Conservation (phyloP, 2,797 vertebrate species). For the Garrulus glandarius region DNA sequence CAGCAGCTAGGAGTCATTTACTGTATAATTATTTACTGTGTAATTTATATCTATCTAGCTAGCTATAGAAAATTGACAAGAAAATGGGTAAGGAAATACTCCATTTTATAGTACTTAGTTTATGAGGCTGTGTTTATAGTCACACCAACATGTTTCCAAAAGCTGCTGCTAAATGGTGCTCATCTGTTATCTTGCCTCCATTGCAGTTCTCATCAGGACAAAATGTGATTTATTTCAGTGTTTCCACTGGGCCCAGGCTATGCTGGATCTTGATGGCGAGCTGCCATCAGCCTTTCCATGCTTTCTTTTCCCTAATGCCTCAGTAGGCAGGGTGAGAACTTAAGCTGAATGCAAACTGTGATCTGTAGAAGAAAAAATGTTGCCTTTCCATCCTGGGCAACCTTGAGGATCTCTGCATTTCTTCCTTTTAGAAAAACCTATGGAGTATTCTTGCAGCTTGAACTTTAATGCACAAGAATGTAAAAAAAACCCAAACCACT, state of each 20-base stretch:
- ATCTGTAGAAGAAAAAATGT: background rate
- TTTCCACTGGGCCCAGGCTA: background rate
- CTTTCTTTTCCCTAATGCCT: background rate
- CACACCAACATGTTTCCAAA: background rate
- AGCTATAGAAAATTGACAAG: background rate
- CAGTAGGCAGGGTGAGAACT: slow-evolving; percentile 12
- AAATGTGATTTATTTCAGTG: slow-evolving; percentile 2
- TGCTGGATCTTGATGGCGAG: background rate
- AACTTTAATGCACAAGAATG: background rate
- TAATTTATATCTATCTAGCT: background rate
- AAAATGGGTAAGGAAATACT: background rate
- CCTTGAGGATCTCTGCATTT: background rate
- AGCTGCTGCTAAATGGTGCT: slow-evolving; percentile 13
- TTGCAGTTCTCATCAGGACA: background rate
- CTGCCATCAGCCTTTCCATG: background rate
- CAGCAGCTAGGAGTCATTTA: background rate
- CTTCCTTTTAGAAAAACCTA: background rate
- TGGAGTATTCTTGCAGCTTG: background rate
- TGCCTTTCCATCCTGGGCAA: background rate
- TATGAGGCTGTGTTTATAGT: background rate
- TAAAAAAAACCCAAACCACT: background rate
- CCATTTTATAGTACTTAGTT: background rate
- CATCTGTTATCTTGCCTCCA: background rate
- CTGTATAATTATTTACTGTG: background rate
- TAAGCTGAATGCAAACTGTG: background rate